These are phyloP conservation scores for Lepilemur ruficaudatus DNA, from an alignment of 2,797 vertebrate genomes.

Conservation along the genomic window DNA sequence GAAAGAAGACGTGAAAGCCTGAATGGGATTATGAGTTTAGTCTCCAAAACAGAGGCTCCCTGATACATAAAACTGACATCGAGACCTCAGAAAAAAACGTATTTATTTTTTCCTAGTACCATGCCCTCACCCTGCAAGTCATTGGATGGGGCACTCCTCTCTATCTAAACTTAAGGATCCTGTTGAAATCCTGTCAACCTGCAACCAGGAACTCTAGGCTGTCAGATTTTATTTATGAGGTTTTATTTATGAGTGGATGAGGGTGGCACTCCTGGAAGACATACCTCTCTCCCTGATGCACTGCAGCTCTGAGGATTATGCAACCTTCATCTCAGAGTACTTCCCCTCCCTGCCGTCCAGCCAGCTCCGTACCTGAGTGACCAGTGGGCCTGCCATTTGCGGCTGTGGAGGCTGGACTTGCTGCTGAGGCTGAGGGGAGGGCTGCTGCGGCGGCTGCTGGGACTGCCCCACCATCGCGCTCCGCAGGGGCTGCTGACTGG, in stretches of 20 bases:
- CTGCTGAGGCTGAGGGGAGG: slow-evolving; percentile 86
- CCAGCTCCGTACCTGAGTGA: slow-evolving; percentile 88
- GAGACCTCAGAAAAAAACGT: no score
- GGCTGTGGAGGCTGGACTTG: slow-evolving; percentile 86
- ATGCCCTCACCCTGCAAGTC: background rate
- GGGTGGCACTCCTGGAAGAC: rapidly evolving
- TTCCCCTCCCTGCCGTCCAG: rapidly evolving
- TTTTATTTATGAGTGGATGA: background rate
- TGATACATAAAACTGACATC: background rate
- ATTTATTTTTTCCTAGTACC: background rate
- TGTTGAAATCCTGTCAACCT: background rate
- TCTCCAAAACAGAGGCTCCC: background rate
- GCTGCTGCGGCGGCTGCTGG: slow-evolving; percentile 81
- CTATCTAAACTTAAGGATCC: background rate
- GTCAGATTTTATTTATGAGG: background rate
- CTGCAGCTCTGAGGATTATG: background rate
- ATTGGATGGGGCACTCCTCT: background rate
- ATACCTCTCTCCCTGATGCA: background rate
- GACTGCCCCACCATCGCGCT: slow-evolving; percentile 85
- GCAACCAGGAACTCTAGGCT: no score
- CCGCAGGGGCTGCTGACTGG: slow-evolving; percentile 89
- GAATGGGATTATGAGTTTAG: background rate
- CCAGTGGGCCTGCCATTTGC: slow-evolving; percentile 85
- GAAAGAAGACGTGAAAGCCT: background rate
- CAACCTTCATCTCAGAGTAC: rapidly evolving